Base-by-base conservation (phyloP, 92 coral and sea anemone species). In the Paragorgia papillata region DNA sequence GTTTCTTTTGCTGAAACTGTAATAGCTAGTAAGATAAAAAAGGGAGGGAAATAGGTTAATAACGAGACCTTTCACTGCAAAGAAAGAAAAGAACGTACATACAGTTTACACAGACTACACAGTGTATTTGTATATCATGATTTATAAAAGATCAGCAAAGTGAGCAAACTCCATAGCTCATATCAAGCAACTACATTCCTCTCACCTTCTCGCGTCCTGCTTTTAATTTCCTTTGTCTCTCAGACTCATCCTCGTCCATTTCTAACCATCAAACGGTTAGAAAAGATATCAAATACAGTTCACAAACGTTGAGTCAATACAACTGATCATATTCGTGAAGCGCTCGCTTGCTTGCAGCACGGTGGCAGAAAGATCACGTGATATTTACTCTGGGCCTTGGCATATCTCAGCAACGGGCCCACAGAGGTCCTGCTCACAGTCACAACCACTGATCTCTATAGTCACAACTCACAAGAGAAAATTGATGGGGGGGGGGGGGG, bases 221-320 rank as follows among this genome's bases (percentile, higher is more conserved):
- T 60, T 90, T 92, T 85, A 93, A 89, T 57, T 93, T 93, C 66
- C 84, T 93, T 87, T 88, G 91, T 75, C 97, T 89, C 62, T 93
- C 97, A 30, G 97, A 93, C 66, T 93, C 97, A 54, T 90, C 93
- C 56, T 90, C 90, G 78, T 93, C 97, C 97, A 93, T 93, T 69
- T 55, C 73, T 29, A 37, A 30, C 31, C 18, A 46, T n/a, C 10
- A 53, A 46, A 12, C 43, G 37, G 13, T 39, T 41, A 41, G 22
- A 43, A 41, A 67, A 21, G 74, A 51, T 8, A 43, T 14, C 27
- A 54, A 46, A 41, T 67, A 22, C 1, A 3, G 57, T 33, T 21
- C 7, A 2, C 30, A 18, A 67, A 33, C 31, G 34, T 32, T 25
- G 29, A 64, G 37, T 24, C 66, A 31, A 43, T 41, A 21, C 13